Base-by-base conservation (phyloP, 2,113 vertebrate species). In the Arothron firmamentum region DNA sequence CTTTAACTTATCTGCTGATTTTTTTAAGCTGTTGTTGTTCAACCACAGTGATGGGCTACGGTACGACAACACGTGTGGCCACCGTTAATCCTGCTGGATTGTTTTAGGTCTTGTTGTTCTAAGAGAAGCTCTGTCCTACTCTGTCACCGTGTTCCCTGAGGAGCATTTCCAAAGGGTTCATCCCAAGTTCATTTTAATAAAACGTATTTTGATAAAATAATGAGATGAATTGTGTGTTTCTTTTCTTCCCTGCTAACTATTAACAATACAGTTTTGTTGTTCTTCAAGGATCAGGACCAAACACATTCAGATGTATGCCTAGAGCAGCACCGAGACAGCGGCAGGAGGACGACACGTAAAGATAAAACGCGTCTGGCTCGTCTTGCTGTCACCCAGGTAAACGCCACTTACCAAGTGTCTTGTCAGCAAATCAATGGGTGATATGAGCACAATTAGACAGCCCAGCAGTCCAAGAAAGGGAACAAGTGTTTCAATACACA, bases 281-380 rank as follows among this genome's bases (percentile, higher is more conserved):
- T n/a, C 1, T 16, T 95, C 94, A 92, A 91, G 54, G 87, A 81
- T 71, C 90, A 87, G 66, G 88, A 74, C 60, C 68, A 74, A n/a
- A 62, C 19, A 23, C 84, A 85, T 23, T 87, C 71, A 4, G 86
- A 83, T n/a, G 50, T 20, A 6, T 88, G 20, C 56, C 84, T 34
- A 88, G 71, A 61, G 55, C 69, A 89, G 49, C 85, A 87, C 2
- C 89, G 64, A 53, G 90, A 77, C 56, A 91, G 82, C 61, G 92
- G 93, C 2, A 85, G 93, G 53, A 91, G 71, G 19, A 84, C 67
- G 38, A 85, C 90, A 45, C 90, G 92, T 1, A 93, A 94, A 74
- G 94, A 96, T 82, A 96, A 93, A 77, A 91, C 92, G 0, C 90
- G 90, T 0, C 85, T 91, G 72, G 92, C 92, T 17, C 82, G 92